Evolutionary conservation across 1,140 invertebrate genomes (phyloP), one percentile per base, ranked within the genome.

Genomic region (Scylla paramamosain): DNA sequence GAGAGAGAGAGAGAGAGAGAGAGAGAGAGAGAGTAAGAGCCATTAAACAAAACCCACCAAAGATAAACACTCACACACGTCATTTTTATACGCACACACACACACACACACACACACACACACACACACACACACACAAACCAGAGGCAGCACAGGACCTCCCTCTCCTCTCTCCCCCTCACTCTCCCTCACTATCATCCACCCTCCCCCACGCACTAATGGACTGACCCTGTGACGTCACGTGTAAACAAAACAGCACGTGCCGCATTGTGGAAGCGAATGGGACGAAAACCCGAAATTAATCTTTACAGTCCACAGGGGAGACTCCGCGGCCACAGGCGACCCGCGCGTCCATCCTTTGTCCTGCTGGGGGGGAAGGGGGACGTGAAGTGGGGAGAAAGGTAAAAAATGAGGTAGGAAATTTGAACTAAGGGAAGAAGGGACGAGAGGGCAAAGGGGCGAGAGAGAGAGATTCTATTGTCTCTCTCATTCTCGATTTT

Each of bases 201-300:
- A 2, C 67, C 25, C 67, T 77, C 67, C 25, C 67, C 25, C 46
- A 20, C 46, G 20, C 20, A 4, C 46, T 52, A 52, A 90, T 90
- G 88, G 88, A 90, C 45, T 90, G 45, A 52, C 88, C 88, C 88
- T 28, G 46, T 90, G 88, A 90, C 88, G 88, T 52, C 88, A 90
- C 46, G n/a, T 52, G 88, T 90, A 90, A 90, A 90, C 88, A 89
- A 89, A 89, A 39, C 8, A 89, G 32, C 87, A 90, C 88, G 46
- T 46, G 46, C 88, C 88, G 46, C n/a, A 90, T 90, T 90, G 88
- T 90, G 14, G 25, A 16, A 4, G 46, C 52, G 88, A 90, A 90
- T 90, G 88, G 88, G 46, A n/a, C 7, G 16, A 10, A 90, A 90
- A 90, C 52, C 39, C 20, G 46, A 4, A 52, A 90, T 90, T 90